Percentiles rank a stretch among this genome's conserved stretches.
Evolutionary conservation across 2,888 invertebrate genomes (phyloP).

Genomic region (Monopis laevigella): DNA sequence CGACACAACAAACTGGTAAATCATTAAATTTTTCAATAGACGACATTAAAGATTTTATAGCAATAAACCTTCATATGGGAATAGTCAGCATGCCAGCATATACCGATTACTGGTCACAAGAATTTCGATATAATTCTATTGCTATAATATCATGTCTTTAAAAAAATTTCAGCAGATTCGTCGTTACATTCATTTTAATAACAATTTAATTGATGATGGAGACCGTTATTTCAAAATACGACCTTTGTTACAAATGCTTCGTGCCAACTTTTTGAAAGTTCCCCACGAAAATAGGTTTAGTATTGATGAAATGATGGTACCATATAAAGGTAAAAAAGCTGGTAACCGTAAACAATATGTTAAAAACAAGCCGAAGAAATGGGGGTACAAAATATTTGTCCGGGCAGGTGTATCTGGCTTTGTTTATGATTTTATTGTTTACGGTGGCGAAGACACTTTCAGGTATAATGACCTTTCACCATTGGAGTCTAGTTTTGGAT

Average conservation of each 20-base stretch:
- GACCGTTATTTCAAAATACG: slow-evolving; percentile 21
- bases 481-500: slow-evolving; percentile 21
- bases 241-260: slow-evolving; percentile 19
- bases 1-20: slow-evolving; percentile 9
- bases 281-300: slow-evolving; percentile 24
- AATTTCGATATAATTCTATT: slow-evolving; percentile 1
- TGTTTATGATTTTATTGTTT: slow-evolving; percentile 30
- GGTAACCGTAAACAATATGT: slow-evolving; percentile 27
- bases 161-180: slow-evolving; percentile 3
- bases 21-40: slow-evolving; percentile 13
- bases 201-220: slow-evolving; percentile 11
- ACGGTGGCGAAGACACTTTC: slow-evolving; percentile 28
- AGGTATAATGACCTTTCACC: slow-evolving; percentile 21
- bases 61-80: slow-evolving; percentile 7
- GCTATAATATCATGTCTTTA: background rate
- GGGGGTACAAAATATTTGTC: slow-evolving; percentile 26
- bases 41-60: slow-evolving; percentile 1
- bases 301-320: slow-evolving; percentile 31
- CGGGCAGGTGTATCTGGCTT: slow-evolving; percentile 26
- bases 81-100: slow-evolving; percentile 13
- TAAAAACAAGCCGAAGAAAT: slow-evolving; percentile 28
- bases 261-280: slow-evolving; percentile 21
- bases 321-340: slow-evolving; percentile 29
- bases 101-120: slow-evolving; percentile 14
- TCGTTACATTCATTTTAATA: slow-evolving; percentile 6